Base-by-base conservation (phyloP, 2,113 vertebrate species). In the Plecotus auritus region DNA sequence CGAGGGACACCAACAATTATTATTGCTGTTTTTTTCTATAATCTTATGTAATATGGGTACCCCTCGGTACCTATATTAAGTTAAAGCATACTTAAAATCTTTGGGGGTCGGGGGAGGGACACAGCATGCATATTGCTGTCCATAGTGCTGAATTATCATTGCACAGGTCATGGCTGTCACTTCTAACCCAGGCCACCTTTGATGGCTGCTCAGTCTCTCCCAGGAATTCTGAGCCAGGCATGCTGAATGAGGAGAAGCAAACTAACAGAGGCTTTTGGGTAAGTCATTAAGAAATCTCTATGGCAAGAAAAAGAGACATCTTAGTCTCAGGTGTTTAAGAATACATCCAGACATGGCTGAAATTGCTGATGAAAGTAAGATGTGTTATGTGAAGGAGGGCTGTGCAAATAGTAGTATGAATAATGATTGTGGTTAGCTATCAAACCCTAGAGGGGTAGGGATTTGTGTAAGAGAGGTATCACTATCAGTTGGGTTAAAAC, bases 111-210 rank as follows among this genome's bases (percentile, higher is more conserved):
- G 42, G 66, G 73, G 74, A 49, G 11, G 40, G 7, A 66, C 73
- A 61, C 22, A 73, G 16, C 18, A 4, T 5, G 8, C 54, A 54
- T 5, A 90, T 56, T 97, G 96, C 96, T 97, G 92, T 97, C 96
- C 95, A 20, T 69, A 95, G 97, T 97, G 95, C 96, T 97, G 96
- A 97, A 97, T 12, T 49, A 28, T 6, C 76, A 30, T 35, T 59
- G 45, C 12, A 5, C 0, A 9, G 7, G 32, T 17, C 17, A 47
- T 54, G 54, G 20, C 35, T 51, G 9, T 69, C 18, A 9, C 40
- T 84, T 69, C 28, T 40, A 78, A 66, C 3, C 9, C 20, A 51
- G 32, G 37, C 17, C n/a, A 37, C 37, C 3, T 0, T 0, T n/a
- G 51, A 69, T 22, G 37, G 30, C 32, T 83, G 30, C 17, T 61